Conservation (phyloP, 2,888 invertebrate species). For the Melipona bicolor region DNA sequence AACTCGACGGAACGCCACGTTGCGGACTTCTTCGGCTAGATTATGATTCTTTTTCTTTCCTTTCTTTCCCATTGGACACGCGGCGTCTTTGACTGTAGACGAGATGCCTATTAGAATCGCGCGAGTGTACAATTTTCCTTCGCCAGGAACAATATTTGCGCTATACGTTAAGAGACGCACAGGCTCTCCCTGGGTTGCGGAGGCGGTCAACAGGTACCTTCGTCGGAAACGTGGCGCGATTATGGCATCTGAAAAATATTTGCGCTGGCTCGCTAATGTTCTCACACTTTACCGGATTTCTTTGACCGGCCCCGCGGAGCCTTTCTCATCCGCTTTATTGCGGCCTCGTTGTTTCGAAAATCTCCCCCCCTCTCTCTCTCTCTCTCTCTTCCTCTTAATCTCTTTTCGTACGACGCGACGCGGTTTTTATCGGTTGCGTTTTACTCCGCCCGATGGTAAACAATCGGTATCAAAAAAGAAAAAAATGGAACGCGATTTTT, state of each 20-base stretch:
- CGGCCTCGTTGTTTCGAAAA: not conserved
- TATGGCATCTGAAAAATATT: conserved; percentile 44
- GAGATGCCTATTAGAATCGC: not conserved
- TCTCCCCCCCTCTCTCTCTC: not conserved
- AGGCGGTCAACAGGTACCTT: conserved; percentile 30
- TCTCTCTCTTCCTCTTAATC: not conserved
- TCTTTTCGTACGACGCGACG: not conserved
- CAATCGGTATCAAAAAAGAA: not conserved
- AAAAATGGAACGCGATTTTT: not conserved
- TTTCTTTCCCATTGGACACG: conserved; percentile 46
- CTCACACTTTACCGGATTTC: conserved; percentile 40
- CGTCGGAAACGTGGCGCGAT: conserved; percentile 30
- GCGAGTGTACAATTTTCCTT: conserved; percentile 38
- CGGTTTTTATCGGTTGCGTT: not conserved
- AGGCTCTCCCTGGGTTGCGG: conserved; percentile 13
- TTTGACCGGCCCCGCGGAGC: conserved; percentile 16
- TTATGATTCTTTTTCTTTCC: conserved; percentile 40
- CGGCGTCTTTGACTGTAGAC: conserved; percentile 69
- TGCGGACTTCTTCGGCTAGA: conserved; percentile 52
- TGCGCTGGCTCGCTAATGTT: conserved; percentile 42
- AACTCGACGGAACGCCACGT: conserved; percentile 46
- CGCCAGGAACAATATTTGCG: conserved; percentile 67
- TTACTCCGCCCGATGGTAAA: not conserved
- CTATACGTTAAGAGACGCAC: conserved; percentile 58
- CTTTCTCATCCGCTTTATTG: not conserved